Evolutionary conservation across 1,140 invertebrate genomes (phyloP), one percentile per base, ranked within the genome.

Genomic region (Streblospio benedicti): DNA sequence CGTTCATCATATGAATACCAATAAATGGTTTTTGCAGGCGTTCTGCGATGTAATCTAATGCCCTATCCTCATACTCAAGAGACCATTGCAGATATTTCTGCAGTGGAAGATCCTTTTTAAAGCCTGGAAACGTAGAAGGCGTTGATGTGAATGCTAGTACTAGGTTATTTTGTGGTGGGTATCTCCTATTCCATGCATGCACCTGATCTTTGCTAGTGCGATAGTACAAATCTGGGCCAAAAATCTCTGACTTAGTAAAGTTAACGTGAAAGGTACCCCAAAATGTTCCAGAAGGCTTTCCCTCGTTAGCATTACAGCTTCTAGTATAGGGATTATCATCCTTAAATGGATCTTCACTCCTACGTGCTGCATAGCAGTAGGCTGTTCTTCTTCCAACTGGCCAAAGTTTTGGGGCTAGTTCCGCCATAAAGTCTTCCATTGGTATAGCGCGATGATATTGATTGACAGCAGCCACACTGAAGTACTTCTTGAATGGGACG

Each of bases 241-340:
- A 97, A 78, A 95, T 95, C 78, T 92, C 89, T 6, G 93, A 97
- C 4, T 73, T 77, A 30, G 85, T 82, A 83, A 99, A 99, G 71
- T 96, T 86, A 53, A 99, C 83, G 61, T 84, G 78, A 72, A 88
- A 94, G 52, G 89, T 90, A 73, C 97, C 90, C 96, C 96, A 99
- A 80, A 98, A 99, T 41, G 95, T 91, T 20, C 92, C 93, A 82
- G 98, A 99, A 31, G 96, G 96, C 81, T 97, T 99, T 2, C 95
- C 96, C 71, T 96, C 90, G 76, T 97, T 98, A 2, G 94, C 91
- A 82, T 96, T 91, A 73, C 96, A 98, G 63, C n/a, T n/a, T n/a
- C n/a, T n/a, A n/a, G n/a, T n/a, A n/a, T n/a, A n/a, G n/a, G n/a
- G n/a, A n/a, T n/a, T n/a, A n/a, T n/a, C n/a, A n/a, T n/a, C n/a